Evolutionary conservation across 2,113 vertebrate species (phyloP).

Genomic region (Nymphicus hollandicus): DNA sequence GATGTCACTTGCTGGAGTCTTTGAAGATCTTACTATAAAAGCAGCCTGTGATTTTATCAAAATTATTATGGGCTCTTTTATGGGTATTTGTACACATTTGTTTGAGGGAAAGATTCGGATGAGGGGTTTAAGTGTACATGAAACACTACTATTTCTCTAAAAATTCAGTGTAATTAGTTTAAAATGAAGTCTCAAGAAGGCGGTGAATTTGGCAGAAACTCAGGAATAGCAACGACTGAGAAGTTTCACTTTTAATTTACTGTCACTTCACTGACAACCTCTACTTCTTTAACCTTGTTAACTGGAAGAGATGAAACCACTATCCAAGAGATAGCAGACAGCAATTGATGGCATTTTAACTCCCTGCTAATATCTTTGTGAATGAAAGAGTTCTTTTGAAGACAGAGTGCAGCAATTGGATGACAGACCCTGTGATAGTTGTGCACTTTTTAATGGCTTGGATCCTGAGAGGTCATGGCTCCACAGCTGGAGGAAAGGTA

Average conservation of each 20-base stretch:
- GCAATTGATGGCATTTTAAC: not conserved
- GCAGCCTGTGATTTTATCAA: not conserved
- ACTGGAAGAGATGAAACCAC: not conserved
- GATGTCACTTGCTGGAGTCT: not conserved
- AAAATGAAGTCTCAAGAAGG: not conserved
- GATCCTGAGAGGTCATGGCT: not conserved
- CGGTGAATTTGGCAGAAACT: not conserved
- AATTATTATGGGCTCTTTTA: not conserved
- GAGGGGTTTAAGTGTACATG: not conserved
- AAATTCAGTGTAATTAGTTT: not conserved
- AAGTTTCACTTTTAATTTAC: constrained; percentile 12
- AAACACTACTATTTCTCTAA: not conserved
- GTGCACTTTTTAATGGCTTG: constrained; percentile 12
- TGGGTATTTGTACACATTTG: not conserved
- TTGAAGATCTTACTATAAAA: not conserved
- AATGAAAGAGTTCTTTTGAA: constrained; percentile 29
- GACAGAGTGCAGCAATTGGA: not conserved
- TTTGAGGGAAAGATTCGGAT: not conserved
- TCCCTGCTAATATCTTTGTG: not conserved
- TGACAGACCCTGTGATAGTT: not conserved
- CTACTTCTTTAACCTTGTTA: constrained; percentile 34
- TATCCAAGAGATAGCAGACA: not conserved
- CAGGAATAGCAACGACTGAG: not conserved
- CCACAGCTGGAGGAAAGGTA: constrained; percentile 1
- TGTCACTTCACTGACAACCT: not conserved